Conservation (phyloP, 37 sponge, comb jelly and placozoan genomes). For the Ephydatia muelleri region DNA sequence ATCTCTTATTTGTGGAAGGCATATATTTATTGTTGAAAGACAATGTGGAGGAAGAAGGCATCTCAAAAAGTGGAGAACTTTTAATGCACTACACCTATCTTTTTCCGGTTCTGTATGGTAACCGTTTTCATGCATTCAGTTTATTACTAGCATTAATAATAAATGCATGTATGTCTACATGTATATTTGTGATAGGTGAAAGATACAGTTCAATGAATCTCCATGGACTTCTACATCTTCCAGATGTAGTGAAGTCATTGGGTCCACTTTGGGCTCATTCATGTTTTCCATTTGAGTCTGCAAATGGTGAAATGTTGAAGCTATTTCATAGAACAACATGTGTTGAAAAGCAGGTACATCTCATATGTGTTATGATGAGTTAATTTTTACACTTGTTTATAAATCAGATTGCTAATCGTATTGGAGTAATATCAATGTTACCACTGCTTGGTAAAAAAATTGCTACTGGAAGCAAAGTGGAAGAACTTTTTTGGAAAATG, state of each 20-base stretch:
- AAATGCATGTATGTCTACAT: neutral
- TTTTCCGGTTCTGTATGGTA: constrained; percentile 35
- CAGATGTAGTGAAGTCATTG: constrained; percentile 14
- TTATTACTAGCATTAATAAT: neutral
- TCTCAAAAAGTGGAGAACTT: constrained; percentile 4
- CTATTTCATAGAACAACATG: constrained; percentile 1
- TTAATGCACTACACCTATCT: constrained; percentile 33
- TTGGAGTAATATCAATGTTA: neutral
- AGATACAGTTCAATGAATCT: constrained; percentile 33
- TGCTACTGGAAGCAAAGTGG: neutral
- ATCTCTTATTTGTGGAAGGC: constrained; percentile 32
- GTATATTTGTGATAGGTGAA: constrained; percentile 18
- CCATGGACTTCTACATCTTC: constrained; percentile 37
- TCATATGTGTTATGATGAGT: neutral
- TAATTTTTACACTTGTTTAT: neutral
- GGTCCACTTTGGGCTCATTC: constrained; percentile 22
- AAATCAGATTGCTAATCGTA: neutral
- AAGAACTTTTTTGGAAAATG: neutral
- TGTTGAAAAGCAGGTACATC: constrained; percentile 1
- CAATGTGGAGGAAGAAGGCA: constrained; percentile 11
- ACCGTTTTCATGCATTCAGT: neutral
- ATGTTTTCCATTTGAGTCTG: constrained; percentile 14
- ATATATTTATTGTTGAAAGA: constrained; percentile 40
- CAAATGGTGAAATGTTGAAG: constrained; percentile 1
- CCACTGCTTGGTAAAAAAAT: neutral